Percentiles rank a stretch among this genome's conserved stretches.
These are phyloP conservation scores for Strix aluco DNA, from an alignment of 2,113 vertebrate species.

Conservation along the genomic window DNA sequence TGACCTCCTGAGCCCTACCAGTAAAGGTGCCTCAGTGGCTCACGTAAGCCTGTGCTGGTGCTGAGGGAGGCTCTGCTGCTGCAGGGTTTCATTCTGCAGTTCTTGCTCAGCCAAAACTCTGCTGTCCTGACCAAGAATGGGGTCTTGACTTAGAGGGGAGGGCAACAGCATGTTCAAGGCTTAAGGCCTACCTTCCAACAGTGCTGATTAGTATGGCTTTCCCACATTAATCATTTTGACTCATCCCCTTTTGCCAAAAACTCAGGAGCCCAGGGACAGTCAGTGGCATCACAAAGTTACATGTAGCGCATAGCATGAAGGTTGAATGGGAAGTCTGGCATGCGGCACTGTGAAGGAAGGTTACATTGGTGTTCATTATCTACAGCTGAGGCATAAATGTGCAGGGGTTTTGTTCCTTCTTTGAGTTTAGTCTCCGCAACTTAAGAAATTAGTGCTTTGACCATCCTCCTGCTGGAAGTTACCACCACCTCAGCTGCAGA, in stretches of 20 bases:
- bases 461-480: not conserved
- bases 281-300: not conserved
- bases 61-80: not conserved
- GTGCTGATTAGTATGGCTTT: not conserved
- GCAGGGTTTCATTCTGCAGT: not conserved
- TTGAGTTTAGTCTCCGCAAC: not conserved
- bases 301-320: not conserved
- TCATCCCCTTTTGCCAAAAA: not conserved
- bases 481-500: not conserved
- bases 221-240: not conserved
- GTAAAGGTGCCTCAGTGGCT: not conserved
- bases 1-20: not conserved
- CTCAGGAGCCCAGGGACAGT: not conserved
- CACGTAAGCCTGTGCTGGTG: fast-evolving
- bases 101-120: not conserved
- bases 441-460: not conserved
- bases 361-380: not conserved
- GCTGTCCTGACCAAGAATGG: not conserved
- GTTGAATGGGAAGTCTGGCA: not conserved
- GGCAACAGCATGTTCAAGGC: not conserved
- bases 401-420: not conserved
- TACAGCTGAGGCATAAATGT: not conserved
- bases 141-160: not conserved
- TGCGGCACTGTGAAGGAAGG: not conserved
- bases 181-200: not conserved